Evolutionary conservation across 1,140 invertebrate species (phyloP).

Genomic region (Lepidurus packardi): DNA sequence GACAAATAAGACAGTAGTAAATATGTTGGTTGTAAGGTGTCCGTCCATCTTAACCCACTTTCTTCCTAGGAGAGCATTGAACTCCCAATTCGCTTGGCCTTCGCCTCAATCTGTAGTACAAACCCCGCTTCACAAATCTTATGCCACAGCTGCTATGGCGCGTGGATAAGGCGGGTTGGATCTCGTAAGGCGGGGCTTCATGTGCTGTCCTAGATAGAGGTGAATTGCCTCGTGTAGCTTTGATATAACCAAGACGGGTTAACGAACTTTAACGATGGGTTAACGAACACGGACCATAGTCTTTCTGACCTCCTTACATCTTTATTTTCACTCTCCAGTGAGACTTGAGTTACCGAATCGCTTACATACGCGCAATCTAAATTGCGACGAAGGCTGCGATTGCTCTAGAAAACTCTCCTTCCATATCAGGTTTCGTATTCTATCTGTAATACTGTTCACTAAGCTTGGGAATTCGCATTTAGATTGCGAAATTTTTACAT

Average conservation of each 20-base stretch:
- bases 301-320: conserved; percentile 13
- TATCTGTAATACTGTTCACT: no score
- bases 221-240: conserved; percentile 4
- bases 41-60: conserved; percentile 1
- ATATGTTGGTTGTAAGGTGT: neutral
- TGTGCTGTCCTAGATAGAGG: conserved; percentile 1
- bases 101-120: conserved; percentile 4
- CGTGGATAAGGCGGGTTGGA: neutral
- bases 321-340: neutral
- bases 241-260: neutral
- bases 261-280: conserved; percentile 21
- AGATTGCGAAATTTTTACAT: no score
- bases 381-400: no score
- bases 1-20: neutral
- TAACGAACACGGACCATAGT: neutral
- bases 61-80: neutral
- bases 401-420: no score
- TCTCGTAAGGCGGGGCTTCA: neutral
- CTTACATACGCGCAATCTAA: no score
- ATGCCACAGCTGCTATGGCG: neutral
- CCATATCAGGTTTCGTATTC: no score
- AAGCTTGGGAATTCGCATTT: no score
- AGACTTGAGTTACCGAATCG: neutral
- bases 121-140: neutral
- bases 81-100: conserved; percentile 20